Base-by-base conservation (phyloP, 2,888 invertebrate species). In the Digitonthophagus gazella region DNA sequence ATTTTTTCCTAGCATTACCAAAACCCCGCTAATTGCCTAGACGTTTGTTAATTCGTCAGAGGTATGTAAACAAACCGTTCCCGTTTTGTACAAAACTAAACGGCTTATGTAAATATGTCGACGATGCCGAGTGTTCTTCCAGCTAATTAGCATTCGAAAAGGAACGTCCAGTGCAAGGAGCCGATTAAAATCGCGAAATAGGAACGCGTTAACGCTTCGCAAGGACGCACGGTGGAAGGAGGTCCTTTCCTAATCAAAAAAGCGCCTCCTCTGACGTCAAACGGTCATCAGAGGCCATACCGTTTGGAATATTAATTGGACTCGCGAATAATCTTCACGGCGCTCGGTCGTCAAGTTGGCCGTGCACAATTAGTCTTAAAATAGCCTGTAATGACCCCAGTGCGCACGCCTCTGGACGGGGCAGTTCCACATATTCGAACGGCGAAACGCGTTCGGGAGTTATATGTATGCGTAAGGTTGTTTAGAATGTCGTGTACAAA, bases 121-220 rank as follows among this genome's bases (percentile, higher is more conserved):
- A 57, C 11, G n/a, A 15, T 18, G 18, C 18, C 8, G 61, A 2
- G 6, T 44, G 28, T 44, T 44, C 28, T 44, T 44, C 28, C 11
- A 44, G n/a, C 11, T 61, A 61, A 61, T 61, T 61, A 61, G 20
- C 61, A 20, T 20, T 20, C 61, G 61, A 61, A 61, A 61, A 61
- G 19, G 28, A 44, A 44, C 28, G 28, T 20, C 18, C 61, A 18
- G 61, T 19, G 61, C n/a, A n/a, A n/a, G 18, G 18, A 19, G 67
- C n/a, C 67, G 58, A 58, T 67, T 67, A 58, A 70, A 63, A 18
- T 58, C 65, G 14, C 64, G 70, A 63, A 70, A 70, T 70, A 67
- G 67, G 77, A 75, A 71, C 77, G 75, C 73, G 76, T 72, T 77
- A 78, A 78, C 78, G 78, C 73, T 66, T 68, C 20, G 74, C 77